Conservation (phyloP, 2,888 invertebrate species). For the Nasonovia ribisnigri region DNA sequence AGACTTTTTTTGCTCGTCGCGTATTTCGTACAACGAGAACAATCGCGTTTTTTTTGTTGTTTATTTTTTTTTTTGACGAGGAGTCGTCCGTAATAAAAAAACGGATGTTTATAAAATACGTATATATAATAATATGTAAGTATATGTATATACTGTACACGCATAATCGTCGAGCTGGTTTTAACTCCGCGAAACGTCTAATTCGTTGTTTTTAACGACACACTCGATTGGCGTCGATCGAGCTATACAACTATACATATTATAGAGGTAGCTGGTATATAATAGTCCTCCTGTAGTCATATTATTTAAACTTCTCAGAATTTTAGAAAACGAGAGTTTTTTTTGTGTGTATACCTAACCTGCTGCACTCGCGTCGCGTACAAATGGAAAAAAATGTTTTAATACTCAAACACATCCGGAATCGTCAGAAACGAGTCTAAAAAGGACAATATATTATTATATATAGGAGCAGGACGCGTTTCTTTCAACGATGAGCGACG, state of each 20-base stretch:
- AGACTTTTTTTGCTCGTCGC: not conserved
- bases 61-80: not conserved
- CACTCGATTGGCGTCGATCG: not conserved
- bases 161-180: not conserved
- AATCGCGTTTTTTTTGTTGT: not conserved
- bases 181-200: not conserved
- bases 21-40: not conserved
- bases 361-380: not conserved
- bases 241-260: too few species aligned
- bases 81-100: not conserved
- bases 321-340: slow-evolving; percentile 8
- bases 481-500: not conserved
- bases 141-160: not conserved
- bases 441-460: too few species aligned
- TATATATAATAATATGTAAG: too few species aligned
- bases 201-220: not conserved
- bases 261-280: not conserved
- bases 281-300: not conserved
- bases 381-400: not conserved
- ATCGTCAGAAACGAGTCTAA: not conserved
- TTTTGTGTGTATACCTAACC: not conserved
- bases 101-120: not conserved
- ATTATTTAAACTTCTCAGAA: not conserved
- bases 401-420: not conserved
- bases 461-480: not conserved